Evolutionary conservation across 2,113 vertebrate species (phyloP).

Genomic region (Cyprinus carpio): DNA sequence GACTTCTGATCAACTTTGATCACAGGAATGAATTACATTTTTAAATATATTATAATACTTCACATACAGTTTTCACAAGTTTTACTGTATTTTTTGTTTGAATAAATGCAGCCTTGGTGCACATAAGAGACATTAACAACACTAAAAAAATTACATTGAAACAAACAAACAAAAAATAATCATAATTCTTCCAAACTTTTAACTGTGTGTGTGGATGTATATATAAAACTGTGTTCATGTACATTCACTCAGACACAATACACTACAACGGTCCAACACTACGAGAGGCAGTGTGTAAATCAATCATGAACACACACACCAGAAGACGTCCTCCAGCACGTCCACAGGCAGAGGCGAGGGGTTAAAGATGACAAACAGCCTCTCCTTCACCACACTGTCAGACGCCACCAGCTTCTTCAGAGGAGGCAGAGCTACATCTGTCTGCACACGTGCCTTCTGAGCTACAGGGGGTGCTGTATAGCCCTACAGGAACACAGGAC

Average conservation of each 20-base stretch:
- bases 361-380: conserved; percentile 93
- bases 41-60: too few species aligned
- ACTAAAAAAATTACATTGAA: too few species aligned
- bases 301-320: conserved; percentile 72
- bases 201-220: too few species aligned
- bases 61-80: neutral
- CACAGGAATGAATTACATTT: too few species aligned
- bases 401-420: conserved; percentile 85
- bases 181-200: too few species aligned
- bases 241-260: neutral
- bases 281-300: neutral
- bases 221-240: neutral
- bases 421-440: conserved; percentile 85
- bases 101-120: neutral
- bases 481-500: conserved; percentile 53
- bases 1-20: too few species aligned
- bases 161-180: too few species aligned
- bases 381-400: conserved; percentile 87
- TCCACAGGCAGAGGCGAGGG: conserved; percentile 87
- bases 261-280: neutral
- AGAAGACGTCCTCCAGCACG: conserved; percentile 93
- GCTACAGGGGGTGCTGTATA: conserved; percentile 60
- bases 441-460: conserved; percentile 83
- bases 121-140: too few species aligned
- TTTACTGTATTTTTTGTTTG: neutral